Evolutionary conservation across 2,113 vertebrate species (phyloP).

Genomic region (Lipotes vexillifer): DNA sequence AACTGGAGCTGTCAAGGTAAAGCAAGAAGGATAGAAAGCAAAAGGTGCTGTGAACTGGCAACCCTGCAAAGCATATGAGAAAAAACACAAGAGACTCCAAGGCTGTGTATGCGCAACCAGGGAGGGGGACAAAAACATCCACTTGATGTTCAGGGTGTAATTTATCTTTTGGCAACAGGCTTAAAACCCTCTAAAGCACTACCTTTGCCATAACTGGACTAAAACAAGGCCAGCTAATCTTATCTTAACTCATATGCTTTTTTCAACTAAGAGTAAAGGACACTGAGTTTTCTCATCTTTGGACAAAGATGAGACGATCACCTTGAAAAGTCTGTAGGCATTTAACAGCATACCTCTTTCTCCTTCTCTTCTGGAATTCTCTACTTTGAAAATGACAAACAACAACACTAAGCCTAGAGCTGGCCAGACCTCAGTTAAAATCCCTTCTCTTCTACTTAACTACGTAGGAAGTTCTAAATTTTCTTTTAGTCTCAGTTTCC

Average conservation of each 20-base stretch:
- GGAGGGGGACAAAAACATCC: neutral
- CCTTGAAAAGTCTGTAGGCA: neutral
- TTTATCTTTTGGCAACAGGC: neutral
- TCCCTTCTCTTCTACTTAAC: neutral
- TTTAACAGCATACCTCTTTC: neutral
- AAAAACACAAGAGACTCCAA: neutral
- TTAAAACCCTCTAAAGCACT: neutral
- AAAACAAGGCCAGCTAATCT: neutral
- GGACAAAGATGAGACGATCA: neutral
- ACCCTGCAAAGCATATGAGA: neutral
- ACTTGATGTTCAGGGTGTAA: neutral
- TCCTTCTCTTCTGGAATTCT: neutral
- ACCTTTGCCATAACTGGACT: neutral
- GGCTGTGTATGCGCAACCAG: neutral
- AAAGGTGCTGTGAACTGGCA: neutral
- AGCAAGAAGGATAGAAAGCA: neutral
- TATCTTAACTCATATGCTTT: neutral
- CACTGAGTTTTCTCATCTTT: neutral
- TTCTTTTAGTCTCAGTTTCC: neutral
- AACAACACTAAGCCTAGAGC: neutral
- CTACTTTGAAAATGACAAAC: slow-evolving; percentile 4
- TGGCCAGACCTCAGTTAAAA: neutral
- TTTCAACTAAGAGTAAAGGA: neutral
- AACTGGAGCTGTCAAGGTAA: neutral
- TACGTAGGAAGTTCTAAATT: neutral